These are phyloP conservation scores for Drosophila siamana DNA, from an alignment of 2,888 invertebrate species.

Conservation along the genomic window DNA sequence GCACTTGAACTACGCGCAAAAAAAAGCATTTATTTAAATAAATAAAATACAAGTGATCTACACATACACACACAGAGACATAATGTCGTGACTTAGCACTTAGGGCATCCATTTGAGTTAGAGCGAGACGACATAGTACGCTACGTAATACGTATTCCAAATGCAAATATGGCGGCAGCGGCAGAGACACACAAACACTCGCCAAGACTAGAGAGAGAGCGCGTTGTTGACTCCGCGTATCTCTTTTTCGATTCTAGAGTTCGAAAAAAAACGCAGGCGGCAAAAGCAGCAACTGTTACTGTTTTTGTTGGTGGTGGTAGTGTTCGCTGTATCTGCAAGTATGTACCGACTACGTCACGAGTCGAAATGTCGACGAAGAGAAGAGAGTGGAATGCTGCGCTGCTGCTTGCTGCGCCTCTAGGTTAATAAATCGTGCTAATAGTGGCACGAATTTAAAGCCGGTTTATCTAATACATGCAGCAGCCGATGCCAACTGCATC, in stretches of 20 bases:
- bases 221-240: slow-evolving; percentile 16
- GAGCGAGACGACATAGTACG: slow-evolving; percentile 66
- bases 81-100: slow-evolving; percentile 39
- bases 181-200: slow-evolving; percentile 61
- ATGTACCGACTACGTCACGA: slow-evolving; percentile 62
- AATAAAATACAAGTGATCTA: slow-evolving; percentile 73
- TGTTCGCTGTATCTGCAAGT: slow-evolving; percentile 73
- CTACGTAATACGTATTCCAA: slow-evolving; percentile 74
- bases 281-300: slow-evolving; percentile 31
- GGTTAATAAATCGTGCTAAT: slow-evolving; percentile 82
- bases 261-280: slow-evolving; percentile 61
- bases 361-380: slow-evolving; percentile 35
- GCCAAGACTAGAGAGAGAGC: slow-evolving; percentile 28
- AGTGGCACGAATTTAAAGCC: slow-evolving; percentile 82
- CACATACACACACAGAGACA: slow-evolving; percentile 22
- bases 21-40: slow-evolving; percentile 67
- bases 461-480: slow-evolving; percentile 60
- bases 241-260: slow-evolving; percentile 53
- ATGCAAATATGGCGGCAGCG: slow-evolving; percentile 78
- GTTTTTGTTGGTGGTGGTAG: slow-evolving; percentile 27
- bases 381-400: slow-evolving; percentile 36
- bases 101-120: slow-evolving; percentile 38
- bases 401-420: slow-evolving; percentile 52
- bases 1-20: slow-evolving; percentile 72
- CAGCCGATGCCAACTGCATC: slow-evolving; percentile 14